Evolutionary conservation across 2,888 invertebrate genomes (phyloP), one percentile per base, ranked within the genome.

Genomic region (Coleophora flavipennella): DNA sequence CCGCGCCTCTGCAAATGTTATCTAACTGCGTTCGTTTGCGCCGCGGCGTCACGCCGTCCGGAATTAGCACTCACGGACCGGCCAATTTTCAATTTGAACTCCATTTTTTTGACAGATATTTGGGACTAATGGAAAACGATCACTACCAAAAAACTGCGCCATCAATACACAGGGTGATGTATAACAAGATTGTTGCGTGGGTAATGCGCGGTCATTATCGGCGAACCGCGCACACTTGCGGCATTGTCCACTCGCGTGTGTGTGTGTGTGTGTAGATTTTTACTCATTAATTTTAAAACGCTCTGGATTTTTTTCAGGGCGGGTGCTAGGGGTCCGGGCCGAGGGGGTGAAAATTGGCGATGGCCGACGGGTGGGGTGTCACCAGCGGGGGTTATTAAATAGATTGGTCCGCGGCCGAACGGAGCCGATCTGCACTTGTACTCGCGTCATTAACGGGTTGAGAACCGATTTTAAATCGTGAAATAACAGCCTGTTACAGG

Each of bases 221-320:
- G 59, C 69, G 66, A 55, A 63, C 55, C 59, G 59, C 76, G 61
- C 67, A 75, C 80, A 73, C 74, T 68, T 67, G 60, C 56, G 57
- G 49, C 62, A 69, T 72, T 72, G 77, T 73, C 64, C 69, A 65
- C 62, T 62, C 65, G 62, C 59, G 62, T 78, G 85, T 81, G 80
- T 83, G 83, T 81, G 62, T 78, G 85, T 81, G 80, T 83, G 83
- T 81, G 85, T 85, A 76, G 72, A 85, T 85, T 85, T 84, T 85
- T 85, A 85, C 85, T 85, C 85, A 85, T 85, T 85, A 85, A 85
- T 85, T 85, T 85, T 85, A 85, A 85, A 85, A 85, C 84, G 85
- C 81, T 84, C 80, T 65, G 85, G 84, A 85, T 85, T 85, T 85
- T 85, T 84, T 85, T 80, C 81, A 79, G 83, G 77, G 81, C 74